Conservation (phyloP, 2,797 vertebrate genomes). For the Leptodactylus fallax region DNA sequence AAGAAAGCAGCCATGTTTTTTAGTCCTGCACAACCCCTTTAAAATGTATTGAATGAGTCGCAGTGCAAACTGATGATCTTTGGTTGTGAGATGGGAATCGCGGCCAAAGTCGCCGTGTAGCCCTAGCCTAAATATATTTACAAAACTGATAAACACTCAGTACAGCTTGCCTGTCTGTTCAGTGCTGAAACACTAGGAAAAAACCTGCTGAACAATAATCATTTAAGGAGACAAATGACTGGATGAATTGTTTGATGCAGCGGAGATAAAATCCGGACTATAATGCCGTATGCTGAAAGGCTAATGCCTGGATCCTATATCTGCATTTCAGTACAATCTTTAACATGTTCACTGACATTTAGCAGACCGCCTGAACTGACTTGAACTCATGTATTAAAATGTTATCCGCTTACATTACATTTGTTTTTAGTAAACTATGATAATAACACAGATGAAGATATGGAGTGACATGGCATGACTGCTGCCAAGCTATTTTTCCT, state of each 20-base stretch:
- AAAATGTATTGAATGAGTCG: no score
- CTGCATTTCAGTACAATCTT: not conserved
- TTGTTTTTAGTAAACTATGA: not conserved
- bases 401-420: not conserved
- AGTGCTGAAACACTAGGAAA: not conserved
- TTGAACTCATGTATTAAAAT: not conserved
- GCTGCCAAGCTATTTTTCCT: not conserved
- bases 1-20: no score
- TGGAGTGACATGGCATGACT: not conserved
- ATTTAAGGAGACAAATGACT: constrained; percentile 4
- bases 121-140: constrained; percentile 8
- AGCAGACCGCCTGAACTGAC: not conserved
- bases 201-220: constrained; percentile 15
- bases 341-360: constrained; percentile 36
- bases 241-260: constrained; percentile 1
- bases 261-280: not conserved
- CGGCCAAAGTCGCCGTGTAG: not conserved
- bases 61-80: no score
- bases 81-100: no score
- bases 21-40: no score
- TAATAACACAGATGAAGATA: not conserved
- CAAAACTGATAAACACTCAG: no score
- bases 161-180: not conserved
- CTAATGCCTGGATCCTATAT: not conserved
- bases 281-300: not conserved